These are phyloP conservation scores for Hippocampus guttulatus DNA, from an alignment of 2,113 vertebrate genomes.

Conservation along the genomic window DNA sequence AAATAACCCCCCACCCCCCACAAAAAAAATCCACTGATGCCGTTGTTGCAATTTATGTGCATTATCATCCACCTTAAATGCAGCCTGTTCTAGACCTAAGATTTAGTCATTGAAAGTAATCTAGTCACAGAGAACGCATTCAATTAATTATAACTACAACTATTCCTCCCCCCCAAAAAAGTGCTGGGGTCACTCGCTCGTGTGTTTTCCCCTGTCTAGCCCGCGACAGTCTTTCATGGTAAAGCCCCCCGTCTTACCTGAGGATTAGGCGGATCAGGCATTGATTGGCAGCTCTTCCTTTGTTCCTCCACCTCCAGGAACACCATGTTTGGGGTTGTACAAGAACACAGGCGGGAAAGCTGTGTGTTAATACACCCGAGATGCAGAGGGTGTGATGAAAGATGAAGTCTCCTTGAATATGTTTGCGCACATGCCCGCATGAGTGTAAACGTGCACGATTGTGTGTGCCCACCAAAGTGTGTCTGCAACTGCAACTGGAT, in stretches of 20 bases:
- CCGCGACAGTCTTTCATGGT: conserved; percentile 52
- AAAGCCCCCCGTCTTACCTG: conserved; percentile 69
- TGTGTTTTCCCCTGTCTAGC: conserved; percentile 36
- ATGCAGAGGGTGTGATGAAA: conserved; percentile 35
- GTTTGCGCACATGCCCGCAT: not conserved
- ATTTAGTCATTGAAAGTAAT: no score
- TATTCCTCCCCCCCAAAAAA: conserved; percentile 1
- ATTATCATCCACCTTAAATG: conserved; percentile 3
- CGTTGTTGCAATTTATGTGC: not conserved
- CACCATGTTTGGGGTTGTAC: conserved; percentile 45
- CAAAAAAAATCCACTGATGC: no score
- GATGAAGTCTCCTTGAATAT: conserved; percentile 32
- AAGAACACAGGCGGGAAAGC: conserved; percentile 51
- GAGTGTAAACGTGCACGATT: conserved; percentile 4
- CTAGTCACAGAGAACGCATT: conserved; percentile 2
- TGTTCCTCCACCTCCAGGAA: conserved; percentile 21
- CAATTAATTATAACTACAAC: conserved; percentile 26
- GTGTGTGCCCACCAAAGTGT: conserved; percentile 22
- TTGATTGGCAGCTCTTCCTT: conserved; percentile 62
- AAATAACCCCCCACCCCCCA: not conserved
- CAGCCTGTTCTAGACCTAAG: not conserved
- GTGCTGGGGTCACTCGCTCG: conserved; percentile 32
- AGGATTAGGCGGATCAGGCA: conserved; percentile 70
- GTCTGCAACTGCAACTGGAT: conserved; percentile 13
- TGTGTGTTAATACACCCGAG: conserved; percentile 31